Evolutionary conservation across 1,140 invertebrate genomes (phyloP).

Genomic region (Achatina immaculata): DNA sequence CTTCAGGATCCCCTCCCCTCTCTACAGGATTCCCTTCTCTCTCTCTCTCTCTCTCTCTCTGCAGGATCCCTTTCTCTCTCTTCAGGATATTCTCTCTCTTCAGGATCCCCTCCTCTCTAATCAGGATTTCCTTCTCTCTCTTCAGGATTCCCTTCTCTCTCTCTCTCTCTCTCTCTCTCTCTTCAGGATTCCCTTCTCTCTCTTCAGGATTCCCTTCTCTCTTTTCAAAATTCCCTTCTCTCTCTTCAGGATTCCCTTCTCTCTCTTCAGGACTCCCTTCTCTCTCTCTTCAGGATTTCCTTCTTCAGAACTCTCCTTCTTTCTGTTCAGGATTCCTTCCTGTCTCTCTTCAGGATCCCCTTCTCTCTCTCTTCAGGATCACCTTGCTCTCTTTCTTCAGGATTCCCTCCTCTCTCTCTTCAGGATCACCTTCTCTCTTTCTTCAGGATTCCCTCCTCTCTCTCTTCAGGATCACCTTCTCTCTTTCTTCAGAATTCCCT

Average conservation of each 20-base stretch:
- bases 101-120: constrained; percentile 3
- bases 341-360: background rate
- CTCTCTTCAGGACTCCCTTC: background rate
- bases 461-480: too few relatives aligned
- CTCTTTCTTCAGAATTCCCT: too few relatives aligned
- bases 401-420: constrained; percentile 20
- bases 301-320: too few relatives aligned
- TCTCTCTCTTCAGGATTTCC: background rate
- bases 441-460: background rate
- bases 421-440: background rate
- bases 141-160: background rate
- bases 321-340: background rate
- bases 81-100: constrained; percentile 26
- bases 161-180: constrained; percentile 10
- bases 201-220: background rate
- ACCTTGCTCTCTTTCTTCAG: background rate
- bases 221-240: background rate
- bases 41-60: background rate
- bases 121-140: background rate
- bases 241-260: background rate
- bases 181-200: background rate
- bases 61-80: background rate
- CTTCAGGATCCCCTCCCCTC: background rate
- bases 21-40: constrained; percentile 15
- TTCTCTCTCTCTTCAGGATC: too few relatives aligned